Conservation (phyloP, 1,140 invertebrate genomes). For the Acromyrmex charruanus region DNA sequence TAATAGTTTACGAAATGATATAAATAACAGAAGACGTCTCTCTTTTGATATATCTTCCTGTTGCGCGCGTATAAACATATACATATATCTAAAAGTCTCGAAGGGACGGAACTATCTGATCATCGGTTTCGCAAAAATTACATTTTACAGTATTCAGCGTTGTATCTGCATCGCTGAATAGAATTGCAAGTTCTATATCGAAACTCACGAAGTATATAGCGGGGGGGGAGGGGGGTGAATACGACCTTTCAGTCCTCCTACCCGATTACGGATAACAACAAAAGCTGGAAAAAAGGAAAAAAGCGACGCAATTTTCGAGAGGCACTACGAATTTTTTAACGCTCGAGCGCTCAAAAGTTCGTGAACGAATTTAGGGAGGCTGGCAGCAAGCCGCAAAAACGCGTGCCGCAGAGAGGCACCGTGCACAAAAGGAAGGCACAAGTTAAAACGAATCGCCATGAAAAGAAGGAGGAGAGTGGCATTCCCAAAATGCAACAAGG, state of each 20-base stretch:
- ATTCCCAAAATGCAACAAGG: constrained; percentile 78
- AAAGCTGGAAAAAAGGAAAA: not conserved
- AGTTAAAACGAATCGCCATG: constrained; percentile 71
- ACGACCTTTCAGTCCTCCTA: not conserved
- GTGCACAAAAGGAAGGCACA: constrained; percentile 55
- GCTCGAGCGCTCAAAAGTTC: constrained; percentile 74
- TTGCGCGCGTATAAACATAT: not conserved
- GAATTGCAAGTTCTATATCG: not conserved
- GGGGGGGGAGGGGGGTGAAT: not conserved
- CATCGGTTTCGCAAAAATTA: constrained; percentile 7
- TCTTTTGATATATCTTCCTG: not conserved
- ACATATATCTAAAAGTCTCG: constrained; percentile 3
- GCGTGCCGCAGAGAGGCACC: not conserved
- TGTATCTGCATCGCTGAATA: not conserved
- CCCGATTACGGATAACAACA: constrained; percentile 16
- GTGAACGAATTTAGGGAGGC: constrained; percentile 78
- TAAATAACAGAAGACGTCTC: not conserved
- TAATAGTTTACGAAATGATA: no score
- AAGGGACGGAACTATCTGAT: not conserved
- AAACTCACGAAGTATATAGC: constrained; percentile 1
- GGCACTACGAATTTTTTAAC: constrained; percentile 49
- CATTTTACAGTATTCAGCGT: not conserved
- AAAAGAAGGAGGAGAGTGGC: constrained; percentile 75
- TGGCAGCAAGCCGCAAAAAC: constrained; percentile 53
- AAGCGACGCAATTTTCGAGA: constrained; percentile 11